Evolutionary conservation across 2,113 vertebrate species (phyloP).

Genomic region (Cygnus buccinator): DNA sequence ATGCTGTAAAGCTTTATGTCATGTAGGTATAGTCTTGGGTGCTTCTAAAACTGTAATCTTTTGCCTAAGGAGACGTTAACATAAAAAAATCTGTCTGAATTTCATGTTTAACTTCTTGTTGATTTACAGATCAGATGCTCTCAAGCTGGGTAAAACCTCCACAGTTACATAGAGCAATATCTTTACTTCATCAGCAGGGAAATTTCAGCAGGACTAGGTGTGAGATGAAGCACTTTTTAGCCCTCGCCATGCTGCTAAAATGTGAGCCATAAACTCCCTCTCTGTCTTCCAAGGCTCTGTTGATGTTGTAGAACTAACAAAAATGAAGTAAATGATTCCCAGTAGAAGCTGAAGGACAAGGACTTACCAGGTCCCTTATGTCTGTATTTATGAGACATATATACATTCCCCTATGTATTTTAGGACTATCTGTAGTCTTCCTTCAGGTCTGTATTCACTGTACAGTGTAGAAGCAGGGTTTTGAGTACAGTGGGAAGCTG

Average conservation of each 20-base stretch:
- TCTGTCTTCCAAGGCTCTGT: not conserved
- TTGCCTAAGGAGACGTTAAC: not conserved
- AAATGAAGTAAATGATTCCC: not conserved
- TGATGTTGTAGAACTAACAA: not conserved
- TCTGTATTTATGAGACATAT: too few species aligned
- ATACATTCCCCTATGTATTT: not conserved
- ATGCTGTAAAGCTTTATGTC: not conserved
- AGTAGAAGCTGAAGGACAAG: not conserved
- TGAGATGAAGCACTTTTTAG: not conserved
- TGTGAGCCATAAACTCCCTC: not conserved
- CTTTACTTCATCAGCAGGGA: not conserved
- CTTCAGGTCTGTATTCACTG: not conserved
- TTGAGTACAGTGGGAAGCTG: not conserved
- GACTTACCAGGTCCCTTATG: not conserved
- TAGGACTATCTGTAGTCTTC: not conserved
- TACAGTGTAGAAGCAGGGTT: not conserved
- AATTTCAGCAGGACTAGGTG: not conserved
- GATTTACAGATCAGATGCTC: not conserved
- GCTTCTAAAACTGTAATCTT: slow-evolving; percentile 9
- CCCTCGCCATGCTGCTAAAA: not conserved
- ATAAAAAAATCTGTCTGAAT: not conserved
- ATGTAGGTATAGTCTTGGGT: not conserved
- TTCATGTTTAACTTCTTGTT: not conserved
- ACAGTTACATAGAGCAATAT: not conserved
- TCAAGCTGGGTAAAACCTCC: not conserved